phyloP scores from a whole-genome alignment of 1,140 invertebrate genomes.

The Meloidogyne floridensis region DNA sequence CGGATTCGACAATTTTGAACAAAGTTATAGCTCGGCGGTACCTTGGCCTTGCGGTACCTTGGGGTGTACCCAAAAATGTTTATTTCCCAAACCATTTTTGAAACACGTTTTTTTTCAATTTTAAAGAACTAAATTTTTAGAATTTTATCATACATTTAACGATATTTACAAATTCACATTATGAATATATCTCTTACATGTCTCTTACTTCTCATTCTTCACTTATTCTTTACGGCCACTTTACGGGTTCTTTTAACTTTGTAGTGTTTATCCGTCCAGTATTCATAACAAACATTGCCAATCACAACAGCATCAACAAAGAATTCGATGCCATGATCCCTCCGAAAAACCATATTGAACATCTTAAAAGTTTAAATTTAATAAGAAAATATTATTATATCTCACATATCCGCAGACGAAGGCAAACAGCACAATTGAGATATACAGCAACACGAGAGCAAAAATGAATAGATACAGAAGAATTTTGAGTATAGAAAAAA shows the following conservation, averaged over 20 bases:
- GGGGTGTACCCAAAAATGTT: no score
- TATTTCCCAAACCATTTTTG: no score
- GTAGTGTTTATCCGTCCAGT: background rate
- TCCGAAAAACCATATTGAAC: background rate
- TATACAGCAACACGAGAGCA: background rate
- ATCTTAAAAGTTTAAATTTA: background rate
- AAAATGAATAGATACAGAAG: background rate
- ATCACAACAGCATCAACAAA: background rate
- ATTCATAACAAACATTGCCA: constrained; percentile 3
- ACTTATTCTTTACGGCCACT: background rate
- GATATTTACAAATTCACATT: no score
- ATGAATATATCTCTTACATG: no score
- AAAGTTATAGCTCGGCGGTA: no score
- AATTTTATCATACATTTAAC: no score
- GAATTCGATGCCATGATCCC: background rate
- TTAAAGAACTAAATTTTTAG: no score
- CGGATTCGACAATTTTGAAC: no score
- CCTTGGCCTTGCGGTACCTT: no score
- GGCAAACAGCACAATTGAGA: background rate
- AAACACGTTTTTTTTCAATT: no score
- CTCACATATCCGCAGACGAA: background rate
- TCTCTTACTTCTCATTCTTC: background rate
- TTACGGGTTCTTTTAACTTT: background rate
- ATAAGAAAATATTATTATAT: background rate
- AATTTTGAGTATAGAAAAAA: background rate